Percentiles rank a stretch among this genome's conserved stretches.
Conservation (phyloP, 2,797 vertebrate genomes). For the Acanthornis magna region DNA sequence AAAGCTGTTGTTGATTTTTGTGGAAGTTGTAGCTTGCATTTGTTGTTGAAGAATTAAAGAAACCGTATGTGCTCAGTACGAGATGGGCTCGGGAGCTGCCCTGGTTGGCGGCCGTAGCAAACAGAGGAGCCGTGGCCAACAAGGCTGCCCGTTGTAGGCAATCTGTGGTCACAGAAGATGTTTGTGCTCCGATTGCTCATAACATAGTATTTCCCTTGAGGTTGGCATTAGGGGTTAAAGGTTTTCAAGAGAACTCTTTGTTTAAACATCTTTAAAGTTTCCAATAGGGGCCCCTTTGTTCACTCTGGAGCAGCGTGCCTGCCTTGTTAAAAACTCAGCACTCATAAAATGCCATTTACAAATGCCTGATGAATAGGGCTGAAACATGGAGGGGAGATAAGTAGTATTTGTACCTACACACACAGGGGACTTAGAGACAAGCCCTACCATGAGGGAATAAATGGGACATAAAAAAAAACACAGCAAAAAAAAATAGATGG, state of each 20-base stretch:
- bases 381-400: not conserved
- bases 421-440: not conserved
- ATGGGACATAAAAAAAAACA: not conserved
- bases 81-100: not conserved
- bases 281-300: conserved; percentile 63
- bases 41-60: not conserved
- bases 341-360: conserved; percentile 64
- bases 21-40: not conserved
- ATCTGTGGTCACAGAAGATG: not conserved
- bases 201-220: conserved; percentile 40
- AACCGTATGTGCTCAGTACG: not conserved
- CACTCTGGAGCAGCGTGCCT: not conserved
- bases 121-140: not conserved
- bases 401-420: not conserved
- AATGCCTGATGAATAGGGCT: conserved; percentile 37
- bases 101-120: fast-evolving
- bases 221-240: conserved; percentile 56
- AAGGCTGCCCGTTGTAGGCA: conserved; percentile 2
- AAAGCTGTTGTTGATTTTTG: not conserved
- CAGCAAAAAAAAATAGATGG: not conserved
- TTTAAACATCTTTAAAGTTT: conserved; percentile 52
- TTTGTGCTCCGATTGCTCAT: conserved; percentile 24
- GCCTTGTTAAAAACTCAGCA: conserved; percentile 16
- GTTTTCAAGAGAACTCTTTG: conserved; percentile 66
- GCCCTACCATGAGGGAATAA: not conserved